Percentiles rank a stretch among this genome's conserved stretches.
These are phyloP conservation scores for Bolborhynchus lineola DNA, from an alignment of 2,113 vertebrate species.

Conservation along the genomic window DNA sequence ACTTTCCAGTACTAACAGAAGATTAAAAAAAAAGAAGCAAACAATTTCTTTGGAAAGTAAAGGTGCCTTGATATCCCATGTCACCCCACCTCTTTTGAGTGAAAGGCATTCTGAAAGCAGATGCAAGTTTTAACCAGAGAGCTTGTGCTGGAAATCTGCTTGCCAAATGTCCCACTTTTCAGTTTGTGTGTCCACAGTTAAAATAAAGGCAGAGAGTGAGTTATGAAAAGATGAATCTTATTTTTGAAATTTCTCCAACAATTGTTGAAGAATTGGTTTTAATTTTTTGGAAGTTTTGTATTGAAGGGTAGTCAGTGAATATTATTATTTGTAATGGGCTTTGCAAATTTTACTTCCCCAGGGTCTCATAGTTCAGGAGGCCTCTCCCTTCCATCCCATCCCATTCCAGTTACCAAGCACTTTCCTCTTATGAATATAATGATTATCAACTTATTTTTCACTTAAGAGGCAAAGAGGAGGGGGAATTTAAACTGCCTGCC, in stretches of 20 bases:
- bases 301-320: background rate
- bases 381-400: background rate
- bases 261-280: background rate
- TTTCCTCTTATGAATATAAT: background rate
- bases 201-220: background rate
- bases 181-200: background rate
- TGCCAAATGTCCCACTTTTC: slow-evolving; percentile 46
- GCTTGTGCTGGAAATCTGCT: slow-evolving; percentile 17
- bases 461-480: background rate
- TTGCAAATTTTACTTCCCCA: background rate
- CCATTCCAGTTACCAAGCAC: background rate
- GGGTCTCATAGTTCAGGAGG: background rate
- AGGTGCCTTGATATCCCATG: slow-evolving; percentile 32
- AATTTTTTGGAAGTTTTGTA: background rate
- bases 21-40: slow-evolving; percentile 2
- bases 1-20: background rate
- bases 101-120: slow-evolving; percentile 48
- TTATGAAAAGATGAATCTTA: slow-evolving; percentile 1
- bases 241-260: slow-evolving; percentile 34
- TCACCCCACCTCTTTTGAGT: background rate
- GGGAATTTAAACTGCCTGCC: slow-evolving; percentile 40
- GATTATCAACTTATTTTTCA: slow-evolving; percentile 45
- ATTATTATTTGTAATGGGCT: background rate
- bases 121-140: slow-evolving; percentile 14
- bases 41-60: slow-evolving; percentile 25